Evolutionary conservation across 2,797 vertebrate genomes (phyloP).

Genomic region (Cyclopterus lumpus): DNA sequence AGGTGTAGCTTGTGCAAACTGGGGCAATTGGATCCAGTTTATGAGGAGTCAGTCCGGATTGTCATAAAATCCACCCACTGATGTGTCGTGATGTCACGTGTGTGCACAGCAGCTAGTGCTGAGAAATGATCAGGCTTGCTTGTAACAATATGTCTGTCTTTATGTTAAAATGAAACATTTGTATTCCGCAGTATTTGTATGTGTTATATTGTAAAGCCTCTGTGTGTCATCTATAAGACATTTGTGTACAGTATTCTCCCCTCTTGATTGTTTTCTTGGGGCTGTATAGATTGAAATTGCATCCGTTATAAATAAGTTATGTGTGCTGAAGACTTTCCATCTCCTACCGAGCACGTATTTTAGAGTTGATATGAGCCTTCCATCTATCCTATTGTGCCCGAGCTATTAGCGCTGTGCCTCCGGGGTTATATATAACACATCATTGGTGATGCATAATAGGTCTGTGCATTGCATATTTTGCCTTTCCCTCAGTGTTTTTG

Average conservation of each 20-base stretch:
- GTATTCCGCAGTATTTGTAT: neutral
- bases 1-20: constrained; percentile 8
- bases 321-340: constrained; percentile 38
- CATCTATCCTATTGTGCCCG: constrained; percentile 26
- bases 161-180: constrained; percentile 8
- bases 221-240: neutral
- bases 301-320: constrained; percentile 47
- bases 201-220: neutral
- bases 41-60: constrained; percentile 13
- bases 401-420: constrained; percentile 33
- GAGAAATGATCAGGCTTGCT: neutral
- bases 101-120: constrained; percentile 8
- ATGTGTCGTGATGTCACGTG: constrained; percentile 19
- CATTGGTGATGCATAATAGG: constrained; percentile 33
- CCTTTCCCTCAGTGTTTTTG: constrained; percentile 21
- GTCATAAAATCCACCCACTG: constrained; percentile 34
- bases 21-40: neutral
- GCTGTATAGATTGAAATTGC: constrained; percentile 32
- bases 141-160: constrained; percentile 10
- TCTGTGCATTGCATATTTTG: constrained; percentile 24
- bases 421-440: constrained; percentile 44
- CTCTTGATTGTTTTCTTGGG: constrained; percentile 11
- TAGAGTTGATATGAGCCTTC: constrained; percentile 22
- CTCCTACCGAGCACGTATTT: constrained; percentile 29
- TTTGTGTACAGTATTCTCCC: neutral